phyloP scores from a whole-genome alignment of 2,888 invertebrate species.

The Chelonus formosanus region DNA sequence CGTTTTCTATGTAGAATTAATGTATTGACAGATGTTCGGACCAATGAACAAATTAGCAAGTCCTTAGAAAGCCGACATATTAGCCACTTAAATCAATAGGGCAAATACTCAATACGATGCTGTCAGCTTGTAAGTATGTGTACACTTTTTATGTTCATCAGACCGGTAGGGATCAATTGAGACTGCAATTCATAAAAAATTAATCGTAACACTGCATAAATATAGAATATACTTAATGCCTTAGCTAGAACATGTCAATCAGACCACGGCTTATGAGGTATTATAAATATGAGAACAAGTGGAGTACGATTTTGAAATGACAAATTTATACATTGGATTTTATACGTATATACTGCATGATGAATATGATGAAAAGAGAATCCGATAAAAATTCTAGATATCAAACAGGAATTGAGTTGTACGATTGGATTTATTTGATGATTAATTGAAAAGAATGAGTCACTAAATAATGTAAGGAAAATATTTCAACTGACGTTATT shows the following conservation, averaged over 20 bases:
- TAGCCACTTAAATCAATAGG: slow-evolving; percentile 21
- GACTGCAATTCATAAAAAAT: slow-evolving; percentile 13
- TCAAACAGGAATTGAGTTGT: background rate
- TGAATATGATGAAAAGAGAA: slow-evolving; percentile 15
- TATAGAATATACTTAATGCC: slow-evolving; percentile 36
- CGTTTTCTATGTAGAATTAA: background rate
- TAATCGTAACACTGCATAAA: slow-evolving; percentile 23
- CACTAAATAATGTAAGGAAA: no score
- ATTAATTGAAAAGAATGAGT: no score
- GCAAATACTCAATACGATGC: slow-evolving; percentile 34
- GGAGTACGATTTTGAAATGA: slow-evolving; percentile 37
- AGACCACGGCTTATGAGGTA: slow-evolving; percentile 41
- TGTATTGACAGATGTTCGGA: slow-evolving; percentile 28
- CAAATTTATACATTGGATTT: slow-evolving; percentile 41
- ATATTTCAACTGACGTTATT: no score
- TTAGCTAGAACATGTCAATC: slow-evolving; percentile 42
- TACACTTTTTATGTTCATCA: no score
- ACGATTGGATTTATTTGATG: background rate
- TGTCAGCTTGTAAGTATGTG: no score
- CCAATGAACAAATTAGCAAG: slow-evolving; percentile 23
- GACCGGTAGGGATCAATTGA: no score
- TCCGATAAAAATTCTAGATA: slow-evolving; percentile 21
- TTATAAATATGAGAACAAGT: slow-evolving; percentile 38
- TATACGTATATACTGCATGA: background rate
- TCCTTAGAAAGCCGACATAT: background rate